Conservation (phyloP, 2,888 invertebrate genomes). For the Cheilosia vulpina region DNA sequence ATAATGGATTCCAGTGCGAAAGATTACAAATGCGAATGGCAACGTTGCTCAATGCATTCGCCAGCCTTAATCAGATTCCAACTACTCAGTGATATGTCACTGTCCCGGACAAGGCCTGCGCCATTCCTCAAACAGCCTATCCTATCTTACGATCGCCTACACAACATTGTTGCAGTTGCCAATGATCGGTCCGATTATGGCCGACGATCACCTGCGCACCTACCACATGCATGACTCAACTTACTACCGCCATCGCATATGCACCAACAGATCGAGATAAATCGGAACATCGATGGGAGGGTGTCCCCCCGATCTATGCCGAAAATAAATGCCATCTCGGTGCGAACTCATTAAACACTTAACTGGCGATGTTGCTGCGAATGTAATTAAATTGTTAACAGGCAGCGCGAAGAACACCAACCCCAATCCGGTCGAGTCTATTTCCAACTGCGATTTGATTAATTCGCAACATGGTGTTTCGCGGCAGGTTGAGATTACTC, state of each 20-base stretch:
- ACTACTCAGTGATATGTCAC: no score
- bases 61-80: no score
- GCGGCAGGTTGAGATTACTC: conserved; percentile 56
- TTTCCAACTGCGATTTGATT: conserved; percentile 63
- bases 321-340: conserved; percentile 33
- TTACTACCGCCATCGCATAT: no score
- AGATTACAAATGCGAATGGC: no score
- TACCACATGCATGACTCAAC: not conserved
- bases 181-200: conserved; percentile 4
- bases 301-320: conserved; percentile 19
- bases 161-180: conserved; percentile 10
- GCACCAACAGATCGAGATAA: conserved; percentile 10
- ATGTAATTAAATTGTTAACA: conserved; percentile 74
- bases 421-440: conserved; percentile 28
- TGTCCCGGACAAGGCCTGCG: no score
- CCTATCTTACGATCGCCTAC: conserved; percentile 4
- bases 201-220: not conserved
- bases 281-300: conserved; percentile 28
- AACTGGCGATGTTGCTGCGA: conserved; percentile 38
- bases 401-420: conserved; percentile 12
- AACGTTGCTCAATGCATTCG: no score
- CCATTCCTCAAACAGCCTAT: no score
- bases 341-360: conserved; percentile 57
- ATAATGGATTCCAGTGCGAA: no score
- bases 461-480: conserved; percentile 70